Conservation (phyloP, 2,888 invertebrate species). For the Ichneumon xanthorius region DNA sequence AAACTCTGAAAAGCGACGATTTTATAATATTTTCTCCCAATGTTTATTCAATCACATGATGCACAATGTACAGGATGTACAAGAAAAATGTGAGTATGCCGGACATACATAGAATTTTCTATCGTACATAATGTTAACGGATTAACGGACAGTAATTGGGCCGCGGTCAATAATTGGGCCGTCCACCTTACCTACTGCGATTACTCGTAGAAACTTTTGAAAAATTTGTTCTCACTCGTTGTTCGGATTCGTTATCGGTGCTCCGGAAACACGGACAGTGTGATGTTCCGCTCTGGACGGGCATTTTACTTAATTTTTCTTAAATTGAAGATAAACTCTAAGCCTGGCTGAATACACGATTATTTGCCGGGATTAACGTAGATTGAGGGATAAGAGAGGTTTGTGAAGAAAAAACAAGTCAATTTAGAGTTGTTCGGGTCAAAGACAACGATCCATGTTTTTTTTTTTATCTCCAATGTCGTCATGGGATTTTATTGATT, state of each 20-base stretch:
- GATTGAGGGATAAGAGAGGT: slow-evolving; percentile 37
- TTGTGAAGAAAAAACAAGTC: slow-evolving; percentile 22
- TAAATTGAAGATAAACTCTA: neutral
- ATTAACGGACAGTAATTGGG: no score
- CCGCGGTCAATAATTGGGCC: no score
- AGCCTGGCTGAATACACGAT: slow-evolving; percentile 52
- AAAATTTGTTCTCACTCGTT: neutral
- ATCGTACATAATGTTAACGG: no score
- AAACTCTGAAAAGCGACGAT: no score
- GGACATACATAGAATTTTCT: no score
- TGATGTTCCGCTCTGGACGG: neutral
- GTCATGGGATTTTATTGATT: slow-evolving; percentile 6
- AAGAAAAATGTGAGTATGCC: no score
- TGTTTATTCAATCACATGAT: no score
- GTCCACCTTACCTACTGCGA: neutral
- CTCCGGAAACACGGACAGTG: neutral
- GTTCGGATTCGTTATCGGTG: neutral
- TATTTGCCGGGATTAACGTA: slow-evolving; percentile 68
- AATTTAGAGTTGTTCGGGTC: slow-evolving; percentile 43
- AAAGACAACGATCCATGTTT: slow-evolving; percentile 40
- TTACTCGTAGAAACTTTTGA: slow-evolving; percentile 1
- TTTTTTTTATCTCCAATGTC: slow-evolving; percentile 2
- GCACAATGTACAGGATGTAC: no score
- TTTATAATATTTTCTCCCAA: no score
- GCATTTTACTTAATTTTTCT: neutral